These are phyloP conservation scores for Zoroaster sp. DNA, from an alignment of 53 echinoderm and acorn worm species.

Conservation along the genomic window DNA sequence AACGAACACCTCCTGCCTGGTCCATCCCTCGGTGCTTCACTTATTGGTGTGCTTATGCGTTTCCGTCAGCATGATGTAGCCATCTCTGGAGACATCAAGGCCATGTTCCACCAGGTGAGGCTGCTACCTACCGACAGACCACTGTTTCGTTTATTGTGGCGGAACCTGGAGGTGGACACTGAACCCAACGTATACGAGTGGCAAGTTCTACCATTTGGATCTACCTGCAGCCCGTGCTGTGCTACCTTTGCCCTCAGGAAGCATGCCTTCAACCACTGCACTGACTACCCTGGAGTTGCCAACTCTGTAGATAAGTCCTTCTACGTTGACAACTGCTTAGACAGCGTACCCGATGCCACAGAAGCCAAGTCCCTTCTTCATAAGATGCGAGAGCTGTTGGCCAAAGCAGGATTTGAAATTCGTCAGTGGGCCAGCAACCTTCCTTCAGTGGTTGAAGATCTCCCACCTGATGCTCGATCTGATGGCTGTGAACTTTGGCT, in stretches of 20 bases:
- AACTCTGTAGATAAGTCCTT: conserved; percentile 1
- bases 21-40: conserved; percentile 14
- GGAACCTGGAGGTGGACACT: background rate
- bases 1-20: conserved; percentile 13
- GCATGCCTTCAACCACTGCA: background rate
- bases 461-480: conserved; percentile 47
- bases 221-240: too few species aligned
- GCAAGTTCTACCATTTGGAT: too few species aligned
- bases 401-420: conserved; percentile 32
- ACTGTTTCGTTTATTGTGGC: conserved; percentile 25
- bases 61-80: conserved; percentile 27
- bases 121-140: background rate
- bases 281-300: background rate
- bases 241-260: too few species aligned
- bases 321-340: conserved; percentile 50
- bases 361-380: conserved; percentile 36
- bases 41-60: background rate
- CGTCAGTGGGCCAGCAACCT: conserved; percentile 40
- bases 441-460: background rate
- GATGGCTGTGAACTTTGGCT: background rate
- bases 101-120: conserved; percentile 26
- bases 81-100: conserved; percentile 25
- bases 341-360: background rate
- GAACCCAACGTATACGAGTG: too few species aligned
- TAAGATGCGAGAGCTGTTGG: background rate